A percentile compares a stretch with the other conserved stretches of the same genome.
Conservation (phyloP, 2,888 invertebrate genomes). For the Sceliomorpha sp. region DNA sequence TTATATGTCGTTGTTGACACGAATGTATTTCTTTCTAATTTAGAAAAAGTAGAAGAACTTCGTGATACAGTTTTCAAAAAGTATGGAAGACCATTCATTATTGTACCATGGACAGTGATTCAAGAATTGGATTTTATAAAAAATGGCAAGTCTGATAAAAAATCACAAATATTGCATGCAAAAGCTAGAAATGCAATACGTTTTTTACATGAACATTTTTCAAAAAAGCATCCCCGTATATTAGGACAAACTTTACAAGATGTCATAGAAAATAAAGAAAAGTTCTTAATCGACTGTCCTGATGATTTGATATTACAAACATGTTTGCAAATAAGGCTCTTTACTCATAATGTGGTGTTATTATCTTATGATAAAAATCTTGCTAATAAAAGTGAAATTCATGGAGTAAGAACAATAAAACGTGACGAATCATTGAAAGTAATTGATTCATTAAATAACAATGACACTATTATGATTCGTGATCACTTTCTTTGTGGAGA, state of each 20-base stretch:
- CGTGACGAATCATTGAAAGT: constrained; percentile 70
- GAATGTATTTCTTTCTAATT: constrained; percentile 77
- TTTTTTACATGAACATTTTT: constrained; percentile 72
- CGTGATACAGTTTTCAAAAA: constrained; percentile 64
- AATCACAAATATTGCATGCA: constrained; percentile 57
- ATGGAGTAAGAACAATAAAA: constrained; percentile 69
- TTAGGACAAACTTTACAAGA: constrained; percentile 74
- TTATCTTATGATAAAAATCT: constrained; percentile 78
- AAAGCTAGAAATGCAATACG: constrained; percentile 72
- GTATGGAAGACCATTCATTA: constrained; percentile 69
- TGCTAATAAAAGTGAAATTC: constrained; percentile 76
- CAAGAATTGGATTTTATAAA: constrained; percentile 78
- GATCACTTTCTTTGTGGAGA: constrained; percentile 34
- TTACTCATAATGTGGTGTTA: constrained; percentile 71
- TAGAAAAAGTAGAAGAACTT: constrained; percentile 68
- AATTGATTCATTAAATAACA: constrained; percentile 65
- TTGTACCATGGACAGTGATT: constrained; percentile 76
- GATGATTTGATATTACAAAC: constrained; percentile 81
- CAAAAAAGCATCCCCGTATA: constrained; percentile 71
- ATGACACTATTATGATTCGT: constrained; percentile 22
- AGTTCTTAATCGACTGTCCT: constrained; percentile 71
- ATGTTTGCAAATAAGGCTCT: constrained; percentile 76
- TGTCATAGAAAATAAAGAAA: constrained; percentile 64
- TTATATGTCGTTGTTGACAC: constrained; percentile 78
- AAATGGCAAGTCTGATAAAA: constrained; percentile 64